Conservation (phyloP, 2,113 vertebrate species). For the Eurystomus gularis region DNA sequence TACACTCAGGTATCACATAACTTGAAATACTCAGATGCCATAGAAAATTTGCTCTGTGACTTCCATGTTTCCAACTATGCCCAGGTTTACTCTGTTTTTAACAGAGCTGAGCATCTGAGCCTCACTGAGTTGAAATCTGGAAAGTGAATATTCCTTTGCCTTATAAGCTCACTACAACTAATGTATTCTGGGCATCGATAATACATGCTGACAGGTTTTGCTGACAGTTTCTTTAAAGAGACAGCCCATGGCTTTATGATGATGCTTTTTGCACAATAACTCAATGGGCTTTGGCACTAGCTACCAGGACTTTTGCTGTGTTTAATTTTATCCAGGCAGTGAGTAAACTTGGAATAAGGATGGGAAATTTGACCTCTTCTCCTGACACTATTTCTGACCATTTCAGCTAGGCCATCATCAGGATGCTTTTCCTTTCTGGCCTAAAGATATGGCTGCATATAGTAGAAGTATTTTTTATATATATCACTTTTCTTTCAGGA, state of each 20-base stretch:
- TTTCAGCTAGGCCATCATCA: background rate
- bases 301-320: background rate
- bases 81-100: background rate
- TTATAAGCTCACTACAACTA: background rate
- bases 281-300: background rate
- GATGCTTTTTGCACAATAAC: background rate
- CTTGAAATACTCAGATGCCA: background rate
- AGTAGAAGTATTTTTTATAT: background rate
- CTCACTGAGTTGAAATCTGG: background rate
- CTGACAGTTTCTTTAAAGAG: background rate
- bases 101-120: background rate
- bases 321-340: background rate
- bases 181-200: background rate
- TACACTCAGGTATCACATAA: background rate
- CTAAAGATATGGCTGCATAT: background rate
- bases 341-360: background rate
- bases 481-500: background rate
- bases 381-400: background rate
- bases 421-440: background rate
- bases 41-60: background rate
- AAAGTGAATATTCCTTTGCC: background rate
- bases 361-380: background rate
- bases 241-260: background rate
- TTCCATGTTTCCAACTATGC: background rate
- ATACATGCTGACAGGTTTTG: background rate